Evolutionary conservation across 92 coral and sea anemone genomes (phyloP), one percentile per base, ranked within the genome.

Genomic region (Umimayanthus chanpuru): DNA sequence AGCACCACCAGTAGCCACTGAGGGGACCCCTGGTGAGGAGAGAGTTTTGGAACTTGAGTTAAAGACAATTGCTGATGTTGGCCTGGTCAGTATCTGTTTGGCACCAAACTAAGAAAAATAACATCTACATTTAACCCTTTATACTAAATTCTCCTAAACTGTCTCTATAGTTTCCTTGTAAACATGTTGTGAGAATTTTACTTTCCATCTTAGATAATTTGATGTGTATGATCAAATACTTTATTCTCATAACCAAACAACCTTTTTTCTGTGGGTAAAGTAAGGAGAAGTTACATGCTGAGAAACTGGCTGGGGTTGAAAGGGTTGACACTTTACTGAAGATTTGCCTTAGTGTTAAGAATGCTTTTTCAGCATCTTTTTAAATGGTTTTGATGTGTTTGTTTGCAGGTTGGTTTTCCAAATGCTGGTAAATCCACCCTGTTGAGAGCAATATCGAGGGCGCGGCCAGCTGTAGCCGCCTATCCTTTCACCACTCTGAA

Each of bases 351-450:
- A 30, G 50, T 6, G 50, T 47, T 47, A 7, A 47, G 10, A 47
- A 47, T 47, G 50, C 10, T 47, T 47, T 47, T 47, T 9, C 50
- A 7, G 1, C 7, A 14, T n/a, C 10, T 8, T 38, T 8, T 38
- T 4, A 39, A 76, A 23, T 70, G 29, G 6, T 32, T 79, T 44
- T 56, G 28, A 6, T 50, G 32, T 73, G 65, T 53, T 4, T 28
- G 40, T 4, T 50, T 56, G 26, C 74, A 97, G 99, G 98, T 97
- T 94, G 99, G 99, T 81, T 97, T 97, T 70, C 99, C 99, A 12
- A 97, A 97, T 88, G 99, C 98, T 49, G 99, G 99, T 40, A 97
- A 97, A 88, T 97, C 99, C 8, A 97, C 99, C 26, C 90, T 97
- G 61, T 85, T 97, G 82, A 85, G 99, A 88, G 97, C 98, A 4